phyloP scores from a whole-genome alignment of 1,140 invertebrate species.

The Cotesia typhae region DNA sequence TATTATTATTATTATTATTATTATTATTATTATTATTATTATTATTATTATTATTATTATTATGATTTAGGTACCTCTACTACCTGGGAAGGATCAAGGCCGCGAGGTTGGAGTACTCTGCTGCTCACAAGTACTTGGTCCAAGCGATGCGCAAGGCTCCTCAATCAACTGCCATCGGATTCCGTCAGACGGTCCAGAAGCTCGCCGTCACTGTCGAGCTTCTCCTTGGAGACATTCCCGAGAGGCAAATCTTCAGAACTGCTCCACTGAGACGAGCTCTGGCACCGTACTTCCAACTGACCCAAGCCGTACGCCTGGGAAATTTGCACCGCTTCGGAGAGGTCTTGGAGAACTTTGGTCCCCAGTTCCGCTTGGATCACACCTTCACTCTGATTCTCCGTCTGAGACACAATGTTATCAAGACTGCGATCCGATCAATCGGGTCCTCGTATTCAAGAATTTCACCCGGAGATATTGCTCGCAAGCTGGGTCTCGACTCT shows the following conservation, averaged over 20 bases:
- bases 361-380: slow-evolving; percentile 87
- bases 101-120: slow-evolving; percentile 94
- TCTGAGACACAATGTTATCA: slow-evolving; percentile 98
- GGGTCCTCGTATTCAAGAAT: slow-evolving; percentile 97
- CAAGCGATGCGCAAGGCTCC: slow-evolving; percentile 96
- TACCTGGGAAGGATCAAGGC: slow-evolving; percentile 98
- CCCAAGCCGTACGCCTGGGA: slow-evolving; percentile 95
- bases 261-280: slow-evolving; percentile 85
- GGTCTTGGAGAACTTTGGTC: slow-evolving; percentile 89
- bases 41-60: no score
- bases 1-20: no score
- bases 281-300: slow-evolving; percentile 95
- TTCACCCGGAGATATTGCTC: slow-evolving; percentile 92
- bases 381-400: slow-evolving; percentile 95
- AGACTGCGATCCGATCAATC: slow-evolving; percentile 97
- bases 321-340: slow-evolving; percentile 94
- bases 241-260: slow-evolving; percentile 88
- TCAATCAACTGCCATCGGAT: slow-evolving; percentile 96
- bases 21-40: no score
- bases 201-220: slow-evolving; percentile 95
- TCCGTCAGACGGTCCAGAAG: slow-evolving; percentile 97
- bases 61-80: slow-evolving; percentile 77
- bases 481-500: slow-evolving; percentile 91
- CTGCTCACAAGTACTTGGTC: slow-evolving; percentile 95
- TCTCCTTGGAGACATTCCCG: slow-evolving; percentile 96